phyloP scores from a whole-genome alignment of 1,140 invertebrate species.

The Hyles euphorbiae region DNA sequence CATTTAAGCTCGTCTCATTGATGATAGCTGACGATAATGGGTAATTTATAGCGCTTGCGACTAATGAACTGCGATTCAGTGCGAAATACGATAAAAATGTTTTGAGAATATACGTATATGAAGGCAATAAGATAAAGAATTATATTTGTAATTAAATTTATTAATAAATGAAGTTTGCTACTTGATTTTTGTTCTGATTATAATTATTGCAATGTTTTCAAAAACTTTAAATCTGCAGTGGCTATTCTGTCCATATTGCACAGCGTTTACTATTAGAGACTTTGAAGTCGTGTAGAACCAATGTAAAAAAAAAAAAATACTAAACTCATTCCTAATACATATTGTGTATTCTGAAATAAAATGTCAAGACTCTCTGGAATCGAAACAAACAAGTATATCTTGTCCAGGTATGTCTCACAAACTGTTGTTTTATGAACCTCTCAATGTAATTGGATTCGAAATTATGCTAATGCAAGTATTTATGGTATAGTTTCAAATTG shows the following conservation, averaged over 20 bases:
- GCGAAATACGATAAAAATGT: no score
- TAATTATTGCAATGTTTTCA: not conserved
- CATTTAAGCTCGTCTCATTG: not conserved
- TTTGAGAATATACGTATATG: not conserved
- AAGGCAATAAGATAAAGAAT: no score
- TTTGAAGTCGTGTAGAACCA: no score
- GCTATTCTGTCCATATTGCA: not conserved
- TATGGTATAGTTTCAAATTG: conserved; percentile 13
- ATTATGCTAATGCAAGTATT: conserved; percentile 4
- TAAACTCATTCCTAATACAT: no score
- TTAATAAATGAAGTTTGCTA: no score
- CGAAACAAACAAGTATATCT: no score
- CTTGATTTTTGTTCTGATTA: no score
- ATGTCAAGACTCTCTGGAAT: no score
- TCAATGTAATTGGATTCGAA: not conserved
- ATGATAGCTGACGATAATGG: not conserved
- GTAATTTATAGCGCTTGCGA: not conserved
- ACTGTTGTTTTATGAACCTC: not conserved
- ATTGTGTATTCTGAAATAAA: no score
- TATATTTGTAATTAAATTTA: no score
- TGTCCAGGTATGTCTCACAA: not conserved
- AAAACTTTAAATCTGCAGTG: not conserved
- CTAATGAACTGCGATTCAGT: not conserved
- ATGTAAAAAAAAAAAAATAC: no score
- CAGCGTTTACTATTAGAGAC: no score